These are phyloP conservation scores for Mastomys natalensis DNA, from an alignment of 2,113 vertebrate species.

Conservation along the genomic window DNA sequence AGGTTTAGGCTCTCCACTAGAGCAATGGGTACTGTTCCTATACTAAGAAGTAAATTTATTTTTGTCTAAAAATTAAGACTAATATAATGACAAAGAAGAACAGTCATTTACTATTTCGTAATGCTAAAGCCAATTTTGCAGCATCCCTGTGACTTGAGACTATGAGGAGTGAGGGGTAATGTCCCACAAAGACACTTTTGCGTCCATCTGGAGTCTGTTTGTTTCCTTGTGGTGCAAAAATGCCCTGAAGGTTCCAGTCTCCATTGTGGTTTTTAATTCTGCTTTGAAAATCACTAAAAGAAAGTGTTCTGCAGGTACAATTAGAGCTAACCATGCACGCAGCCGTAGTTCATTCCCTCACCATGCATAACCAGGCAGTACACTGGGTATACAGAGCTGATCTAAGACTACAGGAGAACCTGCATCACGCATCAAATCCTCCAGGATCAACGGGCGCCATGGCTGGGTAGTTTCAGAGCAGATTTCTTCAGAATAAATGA, in stretches of 20 bases:
- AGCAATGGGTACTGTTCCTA: background rate
- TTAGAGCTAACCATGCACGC: background rate
- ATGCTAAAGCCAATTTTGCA: constrained; percentile 10
- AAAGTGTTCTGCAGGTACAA: background rate
- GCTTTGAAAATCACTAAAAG: background rate
- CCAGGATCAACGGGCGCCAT: background rate
- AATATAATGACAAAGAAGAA: constrained; percentile 6
- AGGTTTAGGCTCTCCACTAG: constrained; percentile 1
- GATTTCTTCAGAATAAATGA: background rate
- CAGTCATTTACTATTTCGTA: background rate
- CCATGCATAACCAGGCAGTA: background rate
- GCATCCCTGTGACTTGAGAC: background rate
- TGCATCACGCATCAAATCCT: background rate
- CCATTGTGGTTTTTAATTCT: constrained; percentile 4
- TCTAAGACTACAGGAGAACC: background rate
- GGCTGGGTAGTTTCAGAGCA: background rate
- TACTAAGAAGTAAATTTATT: background rate
- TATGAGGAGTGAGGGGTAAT: background rate
- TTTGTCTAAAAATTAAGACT: constrained; percentile 46
- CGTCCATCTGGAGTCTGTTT: background rate
- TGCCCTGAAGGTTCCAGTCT: background rate
- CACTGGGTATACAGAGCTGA: background rate
- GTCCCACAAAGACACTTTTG: background rate
- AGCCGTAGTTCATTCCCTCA: background rate
- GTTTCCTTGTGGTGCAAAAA: background rate